Conservation (phyloP, 1,140 invertebrate genomes). For the Drosophila kikkawai region DNA sequence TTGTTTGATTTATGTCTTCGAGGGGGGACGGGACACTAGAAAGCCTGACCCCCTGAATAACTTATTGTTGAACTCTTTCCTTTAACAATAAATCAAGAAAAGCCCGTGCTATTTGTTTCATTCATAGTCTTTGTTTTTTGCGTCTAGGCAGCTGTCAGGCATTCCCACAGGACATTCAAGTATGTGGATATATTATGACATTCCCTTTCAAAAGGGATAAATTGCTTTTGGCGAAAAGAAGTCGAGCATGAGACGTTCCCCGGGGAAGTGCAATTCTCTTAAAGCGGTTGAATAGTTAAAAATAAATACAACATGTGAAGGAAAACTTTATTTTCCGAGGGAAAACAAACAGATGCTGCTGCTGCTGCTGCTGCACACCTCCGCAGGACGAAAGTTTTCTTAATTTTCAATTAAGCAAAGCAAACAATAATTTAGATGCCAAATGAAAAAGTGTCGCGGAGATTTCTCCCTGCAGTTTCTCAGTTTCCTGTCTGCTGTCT, state of each 20-base stretch:
- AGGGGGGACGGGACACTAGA: neutral
- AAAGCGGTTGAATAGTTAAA: slow-evolving; percentile 26
- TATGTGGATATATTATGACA: slow-evolving; percentile 47
- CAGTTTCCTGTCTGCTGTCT: slow-evolving; percentile 58
- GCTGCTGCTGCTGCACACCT: slow-evolving; percentile 18
- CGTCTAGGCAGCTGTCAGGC: slow-evolving; percentile 45
- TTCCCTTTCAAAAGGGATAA: slow-evolving; percentile 47
- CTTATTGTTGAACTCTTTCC: slow-evolving; percentile 57
- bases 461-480: slow-evolving; percentile 32
- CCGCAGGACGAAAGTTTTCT: slow-evolving; percentile 40
- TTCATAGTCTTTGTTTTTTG: slow-evolving; percentile 24
- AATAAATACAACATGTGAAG: neutral
- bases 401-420: slow-evolving; percentile 75
- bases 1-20: slow-evolving; percentile 60
- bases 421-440: slow-evolving; percentile 69
- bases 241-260: slow-evolving; percentile 27
- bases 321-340: slow-evolving; percentile 18
- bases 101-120: slow-evolving; percentile 27
- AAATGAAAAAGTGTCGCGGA: slow-evolving; percentile 47
- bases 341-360: slow-evolving; percentile 33
- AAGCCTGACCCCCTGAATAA: slow-evolving; percentile 17
- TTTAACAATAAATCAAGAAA: slow-evolving; percentile 46
- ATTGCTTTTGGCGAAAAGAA: slow-evolving; percentile 41
- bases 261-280: slow-evolving; percentile 15
- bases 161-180: slow-evolving; percentile 42